Base-by-base conservation (phyloP, 2,888 invertebrate species). In the Cosmorhoe ocellata region DNA sequence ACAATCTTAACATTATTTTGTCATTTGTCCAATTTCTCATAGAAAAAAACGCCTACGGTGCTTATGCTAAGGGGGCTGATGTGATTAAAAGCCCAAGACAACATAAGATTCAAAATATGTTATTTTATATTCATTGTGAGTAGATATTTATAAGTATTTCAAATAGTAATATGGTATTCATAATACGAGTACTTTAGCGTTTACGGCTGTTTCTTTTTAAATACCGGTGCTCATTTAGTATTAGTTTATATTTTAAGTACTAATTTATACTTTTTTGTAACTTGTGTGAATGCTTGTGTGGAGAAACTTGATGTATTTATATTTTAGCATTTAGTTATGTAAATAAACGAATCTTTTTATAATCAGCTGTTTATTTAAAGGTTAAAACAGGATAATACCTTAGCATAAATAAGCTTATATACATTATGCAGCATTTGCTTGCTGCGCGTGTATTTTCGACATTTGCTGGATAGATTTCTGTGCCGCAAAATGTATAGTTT, bases 401-500 rank as follows among this genome's bases (percentile, higher is more conserved):
- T n/a, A 18, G 18, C 18, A 18, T 18, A 18, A 4, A 18, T 18
- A 18, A 18, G 2, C 18, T 18, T 26, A 12, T 14, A 43, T 22
- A 51, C 56, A 47, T 76, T 71, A 84, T 3, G 72, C 83, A 0
- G 82, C 81, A 34, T 76, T 71, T 0, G 79, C 81, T 36, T 84
- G 79, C n/a, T 74, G 72, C 0, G 80, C 76, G 37, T 75, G 71
- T 8, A 79, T 53, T 57, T 90, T 91, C 1, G 87, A 79, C 69
- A 86, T 76, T 64, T 91, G 92, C 67, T 93, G 91, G 22, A 95
- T 80, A 32, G 93, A 92, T 69, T 95, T 95, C 27, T 93, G 89
- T 1, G 96, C 96, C 8, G 96, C 95, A 70, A 93, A 93, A 74
- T 96, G 96, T 46, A 96, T 93, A 52, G 93, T 92, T 12, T 92